A percentile compares a stretch with the other conserved stretches of the same genome.
Conservation (phyloP, 2,888 invertebrate genomes). For the Caenorhabditis panamensis region DNA sequence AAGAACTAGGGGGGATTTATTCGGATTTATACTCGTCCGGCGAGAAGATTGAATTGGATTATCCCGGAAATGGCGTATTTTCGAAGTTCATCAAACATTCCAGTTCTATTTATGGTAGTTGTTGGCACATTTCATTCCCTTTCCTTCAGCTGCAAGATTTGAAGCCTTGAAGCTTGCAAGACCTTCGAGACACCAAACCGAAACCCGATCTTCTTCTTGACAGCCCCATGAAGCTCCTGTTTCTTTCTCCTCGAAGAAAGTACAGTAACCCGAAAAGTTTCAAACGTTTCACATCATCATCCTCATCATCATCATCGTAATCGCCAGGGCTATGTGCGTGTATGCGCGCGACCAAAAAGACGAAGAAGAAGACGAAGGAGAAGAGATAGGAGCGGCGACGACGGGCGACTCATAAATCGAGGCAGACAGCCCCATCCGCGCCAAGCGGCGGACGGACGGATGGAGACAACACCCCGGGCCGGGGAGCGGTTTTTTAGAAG, state of each 20-base stretch:
- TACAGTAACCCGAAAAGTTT: constrained; percentile 30
- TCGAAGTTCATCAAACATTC: background rate
- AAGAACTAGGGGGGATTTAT: constrained; percentile 7
- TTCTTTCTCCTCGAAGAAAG: no score
- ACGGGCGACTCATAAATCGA: constrained; percentile 57
- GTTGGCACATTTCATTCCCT: constrained; percentile 1
- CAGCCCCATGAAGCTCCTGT: no score
- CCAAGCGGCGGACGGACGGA: constrained; percentile 52
- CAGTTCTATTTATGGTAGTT: background rate
- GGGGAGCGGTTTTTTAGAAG: constrained; percentile 45
- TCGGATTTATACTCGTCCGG: background rate
- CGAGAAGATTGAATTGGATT: constrained; percentile 34
- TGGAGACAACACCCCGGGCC: constrained; percentile 53
- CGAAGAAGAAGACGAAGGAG: constrained; percentile 27
- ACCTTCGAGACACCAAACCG: background rate
- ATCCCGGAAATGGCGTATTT: constrained; percentile 5
- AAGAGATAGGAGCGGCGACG: constrained; percentile 34
- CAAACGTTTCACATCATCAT: constrained; percentile 44
- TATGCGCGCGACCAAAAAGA: constrained; percentile 37
- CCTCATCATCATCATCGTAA: constrained; percentile 37
- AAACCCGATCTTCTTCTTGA: constrained; percentile 3
- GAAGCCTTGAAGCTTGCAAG: background rate
- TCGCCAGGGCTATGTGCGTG: constrained; percentile 25
- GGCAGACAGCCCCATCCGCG: constrained; percentile 54
- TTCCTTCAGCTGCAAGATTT: background rate